Evolutionary conservation across 2,888 invertebrate genomes (phyloP).

Genomic region (Caenorhabditis sulstoni): DNA sequence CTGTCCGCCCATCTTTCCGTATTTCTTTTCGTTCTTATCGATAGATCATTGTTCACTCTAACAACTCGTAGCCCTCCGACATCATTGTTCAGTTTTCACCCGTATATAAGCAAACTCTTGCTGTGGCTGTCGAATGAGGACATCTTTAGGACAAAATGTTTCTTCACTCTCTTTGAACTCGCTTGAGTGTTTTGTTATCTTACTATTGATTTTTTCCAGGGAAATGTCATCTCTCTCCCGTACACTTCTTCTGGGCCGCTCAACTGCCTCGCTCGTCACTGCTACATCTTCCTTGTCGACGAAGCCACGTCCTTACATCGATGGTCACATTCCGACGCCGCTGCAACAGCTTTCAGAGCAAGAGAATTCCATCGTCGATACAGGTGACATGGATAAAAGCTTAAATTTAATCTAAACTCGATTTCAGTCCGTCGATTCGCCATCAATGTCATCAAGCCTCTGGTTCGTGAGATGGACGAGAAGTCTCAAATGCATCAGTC

Average conservation of each 20-base stretch:
- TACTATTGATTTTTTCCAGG: slow-evolving; percentile 2
- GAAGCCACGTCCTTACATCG: slow-evolving; percentile 44
- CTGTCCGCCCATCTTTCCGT: slow-evolving; percentile 40
- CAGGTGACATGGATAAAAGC: too few species aligned
- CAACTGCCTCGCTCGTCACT: slow-evolving; percentile 21
- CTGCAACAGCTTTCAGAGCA: slow-evolving; percentile 57
- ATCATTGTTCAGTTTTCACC: slow-evolving; percentile 34
- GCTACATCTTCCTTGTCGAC: slow-evolving; percentile 28
- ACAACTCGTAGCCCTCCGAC: slow-evolving; percentile 4
- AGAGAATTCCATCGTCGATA: slow-evolving; percentile 50
- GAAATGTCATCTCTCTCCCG: slow-evolving; percentile 43
- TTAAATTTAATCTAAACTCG: too few species aligned
- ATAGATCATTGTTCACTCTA: slow-evolving; percentile 45
- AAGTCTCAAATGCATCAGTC: slow-evolving; percentile 87
- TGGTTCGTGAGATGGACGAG: slow-evolving; percentile 94
- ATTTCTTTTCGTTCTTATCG: slow-evolving; percentile 21
- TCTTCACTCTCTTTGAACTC: too few species aligned
- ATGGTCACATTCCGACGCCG: slow-evolving; percentile 44
- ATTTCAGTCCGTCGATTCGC: slow-evolving; percentile 90
- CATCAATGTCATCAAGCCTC: slow-evolving; percentile 90
- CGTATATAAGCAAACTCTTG: neutral
- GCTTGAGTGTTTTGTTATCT: too few species aligned
- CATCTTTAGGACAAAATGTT: too few species aligned
- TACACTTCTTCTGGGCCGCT: slow-evolving; percentile 33
- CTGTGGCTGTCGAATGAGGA: too few species aligned